Percentiles rank a stretch among this genome's conserved stretches.
Conservation (phyloP, 2,113 vertebrate genomes). For the Acanthisitta chloris region DNA sequence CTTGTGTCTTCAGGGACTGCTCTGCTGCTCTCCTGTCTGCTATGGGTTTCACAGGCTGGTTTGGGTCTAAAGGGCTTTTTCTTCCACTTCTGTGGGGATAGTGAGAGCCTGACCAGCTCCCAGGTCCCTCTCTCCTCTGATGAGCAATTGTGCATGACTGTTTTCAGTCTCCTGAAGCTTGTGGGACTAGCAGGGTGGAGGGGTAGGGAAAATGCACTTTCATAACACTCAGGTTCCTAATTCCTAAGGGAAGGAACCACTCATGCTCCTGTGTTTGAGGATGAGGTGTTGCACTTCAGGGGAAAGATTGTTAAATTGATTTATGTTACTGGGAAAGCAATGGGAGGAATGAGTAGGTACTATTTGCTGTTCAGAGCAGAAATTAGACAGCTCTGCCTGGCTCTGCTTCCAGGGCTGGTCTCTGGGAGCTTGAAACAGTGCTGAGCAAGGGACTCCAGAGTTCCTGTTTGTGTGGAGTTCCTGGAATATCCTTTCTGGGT, state of each 20-base stretch:
- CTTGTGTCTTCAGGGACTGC: not conserved
- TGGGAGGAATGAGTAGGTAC: not conserved
- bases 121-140: not conserved
- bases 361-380: not conserved
- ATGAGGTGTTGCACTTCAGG: not conserved
- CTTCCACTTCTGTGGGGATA: not conserved
- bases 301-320: not conserved
- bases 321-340: not conserved
- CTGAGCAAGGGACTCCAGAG: constrained; percentile 8
- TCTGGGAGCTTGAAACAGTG: not conserved
- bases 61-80: not conserved
- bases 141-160: not conserved
- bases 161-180: not conserved
- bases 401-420: constrained; percentile 6
- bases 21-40: not conserved
- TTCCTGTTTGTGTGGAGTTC: constrained; percentile 42
- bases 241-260: not conserved
- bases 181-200: not conserved
- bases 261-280: not conserved
- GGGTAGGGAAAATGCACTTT: not conserved
- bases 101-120: not conserved
- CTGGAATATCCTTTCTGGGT: constrained; percentile 25
- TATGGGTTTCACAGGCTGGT: not conserved
- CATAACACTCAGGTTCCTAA: not conserved
- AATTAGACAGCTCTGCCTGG: not conserved